Evolutionary conservation across 2,113 vertebrate species (phyloP), one percentile per base, ranked within the genome.

Genomic region (Dicerorhinus sumatrensis): DNA sequence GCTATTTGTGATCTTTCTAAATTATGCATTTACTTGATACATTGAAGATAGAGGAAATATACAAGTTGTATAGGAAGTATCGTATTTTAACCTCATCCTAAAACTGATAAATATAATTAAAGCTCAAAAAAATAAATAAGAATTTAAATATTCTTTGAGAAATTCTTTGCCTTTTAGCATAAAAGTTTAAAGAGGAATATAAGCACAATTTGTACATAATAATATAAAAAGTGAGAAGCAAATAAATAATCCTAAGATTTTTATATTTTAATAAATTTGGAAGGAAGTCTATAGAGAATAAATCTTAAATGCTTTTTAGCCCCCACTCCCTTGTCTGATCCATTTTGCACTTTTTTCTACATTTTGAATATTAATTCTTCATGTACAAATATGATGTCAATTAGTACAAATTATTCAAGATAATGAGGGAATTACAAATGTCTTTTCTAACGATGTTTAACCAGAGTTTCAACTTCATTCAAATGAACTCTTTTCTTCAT

Each of bases 201-300:
- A 63, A 93, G 25, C 94, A 46, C 8, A 70, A 85, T 51, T 82
- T 58, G 17, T 82, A 72, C 13, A 13, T 83, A 91, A 82, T 6
- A 33, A 63, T 80, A 77, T 73, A 83, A 97, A 96, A 80, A 94
- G 1, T 77, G 5, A 73, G 29, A 70, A 80, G 8, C 6, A 89
- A 90, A 92, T 51, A 56, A 62, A 36, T 76, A 27, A 25, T 46
- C 8, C 36, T 31, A 84, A 84, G 2, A 65, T 75, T 73, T 88
- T 85, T 88, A 0, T 67, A 82, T 56, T 85, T 90, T 58, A 79
- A 62, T 76, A 92, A 5, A 91, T 65, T 89, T 84, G 4, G 11
- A 83, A 89, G 29, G 25, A 94, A 95, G n/a, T 91, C 36, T 81
- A 89, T 20, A 29, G 31, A 85, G 94, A 95, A 72, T 77, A 95